Evolutionary conservation across 1,140 invertebrate genomes (phyloP).

Genomic region (Latrodectus geometricus): DNA sequence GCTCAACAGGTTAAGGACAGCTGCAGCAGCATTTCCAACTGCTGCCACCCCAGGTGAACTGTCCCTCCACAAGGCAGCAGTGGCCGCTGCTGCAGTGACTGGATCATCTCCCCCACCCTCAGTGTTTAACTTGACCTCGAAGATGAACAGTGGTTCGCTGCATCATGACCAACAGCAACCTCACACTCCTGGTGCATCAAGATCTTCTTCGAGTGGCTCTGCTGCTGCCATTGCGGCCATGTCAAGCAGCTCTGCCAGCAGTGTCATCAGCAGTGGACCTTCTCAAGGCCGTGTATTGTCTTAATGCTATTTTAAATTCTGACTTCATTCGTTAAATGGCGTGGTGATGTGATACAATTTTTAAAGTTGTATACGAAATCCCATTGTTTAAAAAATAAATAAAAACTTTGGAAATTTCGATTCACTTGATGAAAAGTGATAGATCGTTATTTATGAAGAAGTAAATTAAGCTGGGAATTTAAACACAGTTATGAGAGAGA

Average conservation of each 20-base stretch:
- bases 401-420: too few relatives aligned
- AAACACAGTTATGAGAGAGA: too few relatives aligned
- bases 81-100: constrained; percentile 38
- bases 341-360: too few relatives aligned
- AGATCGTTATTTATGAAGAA: too few relatives aligned
- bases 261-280: constrained; percentile 37
- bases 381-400: too few relatives aligned
- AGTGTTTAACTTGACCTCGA: constrained; percentile 32
- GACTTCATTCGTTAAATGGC: too few relatives aligned
- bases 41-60: constrained; percentile 32
- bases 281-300: constrained; percentile 47
- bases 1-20: constrained; percentile 62
- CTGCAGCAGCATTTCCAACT: constrained; percentile 62
- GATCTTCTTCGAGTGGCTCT: constrained; percentile 22
- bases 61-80: constrained; percentile 28
- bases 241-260: constrained; percentile 34
- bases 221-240: constrained; percentile 54
- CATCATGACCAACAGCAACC: not conserved
- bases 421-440: too few relatives aligned
- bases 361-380: too few relatives aligned
- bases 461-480: too few relatives aligned
- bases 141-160: constrained; percentile 11
- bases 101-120: constrained; percentile 35
- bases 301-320: constrained; percentile 3
- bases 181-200: constrained; percentile 7